Conservation (phyloP, 2,888 invertebrate species). For the Latrodectus hesperus region DNA sequence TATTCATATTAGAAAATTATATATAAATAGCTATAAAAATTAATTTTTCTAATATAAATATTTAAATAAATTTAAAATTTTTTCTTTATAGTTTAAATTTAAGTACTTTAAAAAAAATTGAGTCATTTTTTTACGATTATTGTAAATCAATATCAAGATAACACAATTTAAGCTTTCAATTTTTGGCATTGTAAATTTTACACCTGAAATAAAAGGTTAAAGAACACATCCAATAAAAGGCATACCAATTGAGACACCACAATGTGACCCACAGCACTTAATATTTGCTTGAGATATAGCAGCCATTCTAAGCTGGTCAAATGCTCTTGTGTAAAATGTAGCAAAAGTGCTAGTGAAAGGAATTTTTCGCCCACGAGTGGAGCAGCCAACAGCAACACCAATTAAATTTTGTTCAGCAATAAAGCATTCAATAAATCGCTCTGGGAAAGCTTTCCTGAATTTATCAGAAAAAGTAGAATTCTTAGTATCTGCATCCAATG, state of each 20-base stretch:
- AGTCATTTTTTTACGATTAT: too few species aligned
- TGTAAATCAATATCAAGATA: too few species aligned
- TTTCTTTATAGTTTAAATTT: too few species aligned
- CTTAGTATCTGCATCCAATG: constrained; percentile 97
- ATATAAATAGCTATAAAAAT: too few species aligned
- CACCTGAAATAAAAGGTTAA: too few species aligned
- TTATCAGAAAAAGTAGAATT: constrained; percentile 98
- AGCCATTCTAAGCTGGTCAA: constrained; percentile 99
- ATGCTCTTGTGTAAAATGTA: constrained; percentile 96
- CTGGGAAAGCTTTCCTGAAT: constrained; percentile 82
- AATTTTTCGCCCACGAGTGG: constrained; percentile 92
- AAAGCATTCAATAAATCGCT: constrained; percentile 95
- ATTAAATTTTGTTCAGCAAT: constrained; percentile 99
- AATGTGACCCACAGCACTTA: constrained; percentile 97
- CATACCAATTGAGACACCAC: constrained; percentile 95
- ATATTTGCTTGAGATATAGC: constrained; percentile 98
- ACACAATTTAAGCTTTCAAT: too few species aligned
- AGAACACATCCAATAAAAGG: constrained; percentile 15
- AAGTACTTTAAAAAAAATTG: too few species aligned
- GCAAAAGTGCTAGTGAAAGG: constrained; percentile 98
- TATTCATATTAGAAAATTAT: too few species aligned
- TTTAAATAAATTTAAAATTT: too few species aligned
- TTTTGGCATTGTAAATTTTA: too few species aligned
- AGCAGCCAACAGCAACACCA: constrained; percentile 95
- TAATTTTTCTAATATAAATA: too few species aligned